Evolutionary conservation across 2,797 vertebrate species (phyloP), one percentile per base, ranked within the genome.

Genomic region (Triplophysa bombifrons): DNA sequence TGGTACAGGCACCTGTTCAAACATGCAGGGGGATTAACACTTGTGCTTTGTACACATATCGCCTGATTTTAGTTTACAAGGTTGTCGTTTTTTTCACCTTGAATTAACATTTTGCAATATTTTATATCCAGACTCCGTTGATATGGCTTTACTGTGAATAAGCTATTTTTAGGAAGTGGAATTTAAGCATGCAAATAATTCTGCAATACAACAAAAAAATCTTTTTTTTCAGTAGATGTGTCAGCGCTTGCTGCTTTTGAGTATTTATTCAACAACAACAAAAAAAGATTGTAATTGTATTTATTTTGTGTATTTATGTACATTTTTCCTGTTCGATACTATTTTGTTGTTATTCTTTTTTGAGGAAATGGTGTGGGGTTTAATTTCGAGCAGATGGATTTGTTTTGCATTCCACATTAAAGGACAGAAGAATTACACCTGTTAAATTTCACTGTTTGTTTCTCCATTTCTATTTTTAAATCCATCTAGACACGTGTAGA

Each of bases 331-430:
- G 80, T 90, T 87, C 67, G 63, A 86, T 88, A 87, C 72, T 69
- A 80, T 85, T 85, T 85, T 88, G 68, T 72, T 91, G 82, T 87
- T 86, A 86, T 90, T 91, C 76, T 87, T 89, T 85, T 87, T 74
- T 86, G 88, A 90, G 87, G 88, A 86, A 90, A 88, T 84, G 85
- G 56, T 69, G 79, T 66, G 72, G 61, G n/a, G 76, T 77, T 84
- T 74, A 60, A 85, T 88, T 90, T 90, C 86, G 87, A 91, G 89
- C 88, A 89, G 88, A 91, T 88, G 87, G 90, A 92, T 89, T 88
- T 90, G 90, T 92, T 93, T 93, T 91, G 92, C 91, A 93, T 92
- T 93, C 91, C 90, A 90, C 84, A 94, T 92, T 94, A 93, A 93
- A 90, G 79, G 86, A 69, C 86, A 85, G 30, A 61, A 83, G 77